Evolutionary conservation across 2,888 invertebrate species (phyloP), one percentile per base, ranked within the genome.

Genomic region (Cremastinae sp.): DNA sequence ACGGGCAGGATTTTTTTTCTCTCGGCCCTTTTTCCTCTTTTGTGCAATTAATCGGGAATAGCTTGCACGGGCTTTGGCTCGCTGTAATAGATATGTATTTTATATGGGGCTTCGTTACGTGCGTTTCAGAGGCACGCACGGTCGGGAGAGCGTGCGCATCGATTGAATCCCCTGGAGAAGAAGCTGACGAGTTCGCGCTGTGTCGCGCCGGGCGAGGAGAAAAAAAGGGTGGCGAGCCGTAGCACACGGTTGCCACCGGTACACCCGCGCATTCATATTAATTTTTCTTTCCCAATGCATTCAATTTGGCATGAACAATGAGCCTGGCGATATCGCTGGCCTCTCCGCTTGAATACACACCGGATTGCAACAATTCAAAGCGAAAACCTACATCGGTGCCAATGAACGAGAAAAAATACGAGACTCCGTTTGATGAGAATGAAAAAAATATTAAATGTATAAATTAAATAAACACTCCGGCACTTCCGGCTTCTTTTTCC

Each of bases 271-370:
- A 78, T 81, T 82, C 82, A 80, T 84, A 84, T 84, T 83, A 83
- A 82, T 84, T 83, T 84, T 81, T 83, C 78, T 74, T 49, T 54
- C 80, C 78, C 79, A 78, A 77, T 81, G 80, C 73, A 82, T 83
- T 84, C 83, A 83, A 85, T 86, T 84, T 83, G 75, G 81, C 80
- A 81, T 81, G 81, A 84, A 84, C 83, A 84, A 82, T 82, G 79
- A 79, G 77, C 64, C 74, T 64, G 9, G 51, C 22, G 74, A 81
- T 81, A 82, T 82, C 79, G 79, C 53, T 69, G 78, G 69, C 77
- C 64, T 41, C 51, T 14, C 38, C 79, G 81, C 66, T 79, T 80
- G 81, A 82, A 82, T 81, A 78, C 74, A 62, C 54, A 58, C 61
- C 69, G 79, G 76, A 81, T 79, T 70, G 64, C 75, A 77, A 68